These are phyloP conservation scores for Pseudomyrmex cubaensis DNA, from an alignment of 1,140 invertebrate genomes.

Conservation along the genomic window DNA sequence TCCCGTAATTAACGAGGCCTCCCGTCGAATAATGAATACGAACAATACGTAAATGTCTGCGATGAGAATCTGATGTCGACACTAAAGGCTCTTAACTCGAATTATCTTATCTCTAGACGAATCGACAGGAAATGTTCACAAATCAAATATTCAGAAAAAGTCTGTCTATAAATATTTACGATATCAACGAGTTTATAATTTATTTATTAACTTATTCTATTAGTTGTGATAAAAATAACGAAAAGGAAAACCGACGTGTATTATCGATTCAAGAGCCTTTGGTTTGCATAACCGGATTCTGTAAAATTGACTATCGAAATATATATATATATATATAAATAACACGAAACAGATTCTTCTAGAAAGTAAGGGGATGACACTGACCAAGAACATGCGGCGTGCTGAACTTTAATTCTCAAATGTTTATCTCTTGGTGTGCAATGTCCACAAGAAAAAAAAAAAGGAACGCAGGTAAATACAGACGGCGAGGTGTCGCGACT, in stretches of 20 bases:
- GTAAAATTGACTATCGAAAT: slow-evolving; percentile 64
- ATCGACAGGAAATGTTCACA: too few species aligned
- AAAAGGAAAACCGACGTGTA: neutral
- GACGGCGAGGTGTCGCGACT: slow-evolving; percentile 44
- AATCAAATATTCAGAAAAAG: neutral
- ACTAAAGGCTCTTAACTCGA: slow-evolving; percentile 13
- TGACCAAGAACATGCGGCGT: slow-evolving; percentile 83
- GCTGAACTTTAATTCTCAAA: slow-evolving; percentile 77
- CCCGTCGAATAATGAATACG: slow-evolving; percentile 24
- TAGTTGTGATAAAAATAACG: neutral
- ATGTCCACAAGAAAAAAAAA: slow-evolving; percentile 66
- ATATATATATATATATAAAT: slow-evolving; percentile 59
- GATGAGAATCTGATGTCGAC: slow-evolving; percentile 27
- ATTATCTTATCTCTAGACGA: too few species aligned
- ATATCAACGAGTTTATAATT: neutral
- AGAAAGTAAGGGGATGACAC: slow-evolving; percentile 72
- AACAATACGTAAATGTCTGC: slow-evolving; percentile 25
- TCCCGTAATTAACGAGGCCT: slow-evolving; percentile 41
- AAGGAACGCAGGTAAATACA: slow-evolving; percentile 56
- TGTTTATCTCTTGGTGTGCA: slow-evolving; percentile 71
- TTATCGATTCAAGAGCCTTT: neutral
- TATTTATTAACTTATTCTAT: neutral
- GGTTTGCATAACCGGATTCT: slow-evolving; percentile 17
- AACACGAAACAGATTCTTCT: slow-evolving; percentile 29
- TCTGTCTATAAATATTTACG: neutral